These are phyloP conservation scores for Agrenia bidenticulata DNA, from an alignment of 2,888 invertebrate genomes.

Conservation along the genomic window DNA sequence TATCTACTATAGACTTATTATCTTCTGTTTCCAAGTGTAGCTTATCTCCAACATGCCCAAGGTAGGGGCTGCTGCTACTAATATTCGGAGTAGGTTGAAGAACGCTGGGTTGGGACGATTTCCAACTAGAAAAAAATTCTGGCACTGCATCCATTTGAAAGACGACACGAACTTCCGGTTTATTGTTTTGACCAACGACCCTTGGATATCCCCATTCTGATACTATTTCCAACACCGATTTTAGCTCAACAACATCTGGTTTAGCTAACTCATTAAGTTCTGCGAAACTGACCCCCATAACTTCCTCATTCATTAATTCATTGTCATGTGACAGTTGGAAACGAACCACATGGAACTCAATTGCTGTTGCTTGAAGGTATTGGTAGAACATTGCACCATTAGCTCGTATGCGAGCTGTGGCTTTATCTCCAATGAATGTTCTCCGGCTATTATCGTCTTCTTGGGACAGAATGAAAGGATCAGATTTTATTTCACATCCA, in stretches of 20 bases:
- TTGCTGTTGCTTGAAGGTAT: conserved; percentile 28
- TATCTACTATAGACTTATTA: too few species aligned
- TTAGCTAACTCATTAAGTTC: conserved; percentile 30
- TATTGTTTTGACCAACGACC: conserved; percentile 5
- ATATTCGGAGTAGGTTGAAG: too few species aligned
- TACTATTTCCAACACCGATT: conserved; percentile 30
- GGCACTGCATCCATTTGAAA: conserved; percentile 34
- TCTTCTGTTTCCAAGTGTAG: too few species aligned
- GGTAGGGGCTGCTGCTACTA: too few species aligned
- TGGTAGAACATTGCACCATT: conserved; percentile 34
- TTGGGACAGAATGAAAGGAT: conserved; percentile 32
- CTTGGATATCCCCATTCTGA: conserved; percentile 36
- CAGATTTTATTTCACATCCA: conserved; percentile 42
- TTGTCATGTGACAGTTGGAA: conserved; percentile 16
- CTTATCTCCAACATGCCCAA: too few species aligned
- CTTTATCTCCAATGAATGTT: conserved; percentile 47
- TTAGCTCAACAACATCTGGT: conserved; percentile 25
- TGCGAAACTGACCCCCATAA: conserved; percentile 41
- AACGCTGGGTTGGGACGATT: too few species aligned
- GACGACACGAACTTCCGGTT: conserved; percentile 43
- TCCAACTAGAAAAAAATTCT: conserved; percentile 24
- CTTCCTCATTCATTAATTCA: conserved; percentile 27
- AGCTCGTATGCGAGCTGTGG: conserved; percentile 42
- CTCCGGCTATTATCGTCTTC: conserved; percentile 24
- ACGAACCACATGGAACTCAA: conserved; percentile 38